Base-by-base conservation (phyloP, 92 coral and sea anemone species). In the Palythoa caribaeorum region DNA sequence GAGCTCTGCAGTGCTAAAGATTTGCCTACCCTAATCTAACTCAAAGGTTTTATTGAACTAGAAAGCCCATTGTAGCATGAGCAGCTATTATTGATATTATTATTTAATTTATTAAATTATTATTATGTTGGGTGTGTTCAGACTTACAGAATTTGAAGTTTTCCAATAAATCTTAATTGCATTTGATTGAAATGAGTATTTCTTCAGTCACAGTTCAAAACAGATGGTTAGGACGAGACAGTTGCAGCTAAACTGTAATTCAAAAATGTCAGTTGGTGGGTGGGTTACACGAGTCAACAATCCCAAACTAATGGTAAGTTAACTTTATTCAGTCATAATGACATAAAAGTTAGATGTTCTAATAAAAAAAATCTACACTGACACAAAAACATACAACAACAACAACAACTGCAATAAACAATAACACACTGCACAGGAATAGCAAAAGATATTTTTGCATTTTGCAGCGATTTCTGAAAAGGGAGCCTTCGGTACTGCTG, bases 271-370 rank as follows among this genome's bases (percentile, higher is more conserved):
- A n/a, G 92, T 80, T 71, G 90, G 85, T 60, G 97, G 97, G 8
- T 90, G 95, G 95, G 84, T 59, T 66, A 59, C 92, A 1, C 95
- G 86, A 47, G 86, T 84, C 71, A 90, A 92, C 35, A 94, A 94
- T 44, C 95, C 97, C 2, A 92, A 93, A 35, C 86, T 94, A 39
- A 84, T 89, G 71, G 97, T 94, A 87, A 60, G 93, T 76, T 21
- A 11, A 2, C 12, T 52, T 7, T 11, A 40, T 48, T 36, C 28
- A 28, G 28, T 28, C 28, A 28, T 28, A 28, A 28, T 28, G 28
- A 28, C 0, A 0, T 28, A 28, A 28, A 28, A 28, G 28, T 28
- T 28, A 28, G 28, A 28, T 28, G 28, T 28, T 28, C 28, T 28
- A 28, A 28, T 28, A 28, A 28, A 28, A 28, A 28, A 28, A 28